Base-by-base conservation (phyloP, 1,140 invertebrate genomes). In the Whitmania pigra region DNA sequence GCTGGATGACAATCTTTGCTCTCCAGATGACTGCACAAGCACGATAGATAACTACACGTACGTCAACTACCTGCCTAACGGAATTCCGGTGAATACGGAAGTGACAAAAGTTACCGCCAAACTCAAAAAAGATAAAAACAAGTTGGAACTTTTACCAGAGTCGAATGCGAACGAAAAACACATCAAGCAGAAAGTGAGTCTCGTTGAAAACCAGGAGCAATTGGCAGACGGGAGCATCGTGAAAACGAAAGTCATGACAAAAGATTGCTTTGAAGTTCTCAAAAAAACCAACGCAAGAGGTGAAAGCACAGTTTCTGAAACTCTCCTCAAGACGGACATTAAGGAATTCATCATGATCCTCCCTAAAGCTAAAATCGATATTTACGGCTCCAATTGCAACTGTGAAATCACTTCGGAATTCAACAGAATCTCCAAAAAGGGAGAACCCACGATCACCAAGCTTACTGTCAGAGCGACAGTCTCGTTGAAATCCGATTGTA, bases 101-200 rank as follows among this genome's bases (percentile, higher is more conserved):
- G 57, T 63, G 7, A 63, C 57, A 31, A 63, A 63, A 31, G 29
- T 63, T 13, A 63, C 57, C 9, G 57, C 57, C 29, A 63, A 63
- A 63, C 29, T 63, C 7, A 63, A 63, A 63, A 63, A 63, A 63
- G 22, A 22, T n/a, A 63, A 63, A 63, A 63, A 63, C 22, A 31
- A 63, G 29, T 1, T 20, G 11, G 43, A 49, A 49, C 43, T 13
- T 49, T 49, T 49, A 13, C 43, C 5, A 17, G 43, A 49, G 43
- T 49, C 43, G 43, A 49, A 49, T 49, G 43, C 0, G 9, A 49
- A 17, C 29, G 57, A 63, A 63, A 63, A 22, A 13, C 22, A 63
- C 22, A 63, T 63, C 22, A 63, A 63, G 15, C 57, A 63, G 15
- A 63, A n/a, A 17, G 57, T 63, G 22, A 63, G 57, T 31, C 22